Evolutionary conservation across 1,140 invertebrate species (phyloP).

Genomic region (Tribolium madens): DNA sequence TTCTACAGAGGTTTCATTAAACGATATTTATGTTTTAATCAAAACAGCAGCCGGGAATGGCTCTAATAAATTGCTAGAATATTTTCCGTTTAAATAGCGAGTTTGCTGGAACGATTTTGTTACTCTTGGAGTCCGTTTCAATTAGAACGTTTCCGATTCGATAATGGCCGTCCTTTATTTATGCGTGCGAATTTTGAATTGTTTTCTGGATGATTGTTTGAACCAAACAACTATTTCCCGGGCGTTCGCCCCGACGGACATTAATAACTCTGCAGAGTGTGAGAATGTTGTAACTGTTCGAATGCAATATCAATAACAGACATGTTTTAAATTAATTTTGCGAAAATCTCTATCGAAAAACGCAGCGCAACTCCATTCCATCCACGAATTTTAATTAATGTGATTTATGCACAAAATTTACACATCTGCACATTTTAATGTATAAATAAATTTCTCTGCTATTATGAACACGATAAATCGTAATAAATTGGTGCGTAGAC

Average conservation of each 20-base stretch:
- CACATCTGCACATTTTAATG: conserved; percentile 25
- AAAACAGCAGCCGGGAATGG: conserved; percentile 3
- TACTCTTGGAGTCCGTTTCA: background rate
- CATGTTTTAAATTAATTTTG: conserved; percentile 36
- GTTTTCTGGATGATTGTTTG: conserved; percentile 9
- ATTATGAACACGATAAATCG: conserved; percentile 39
- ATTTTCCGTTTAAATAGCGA: conserved; percentile 4
- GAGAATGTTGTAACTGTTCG: conserved; percentile 33
- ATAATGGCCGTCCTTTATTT: background rate
- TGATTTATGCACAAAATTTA: conserved; percentile 31
- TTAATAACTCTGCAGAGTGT: conserved; percentile 17
- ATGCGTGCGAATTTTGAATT: conserved; percentile 6
- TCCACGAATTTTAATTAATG: conserved; percentile 36
- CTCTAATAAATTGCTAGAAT: background rate
- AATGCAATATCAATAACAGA: conserved; percentile 28
- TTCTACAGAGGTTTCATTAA: conserved; percentile 1
- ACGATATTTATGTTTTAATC: conserved; percentile 5
- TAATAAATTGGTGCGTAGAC: conserved; percentile 37
- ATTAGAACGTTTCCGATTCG: conserved; percentile 15
- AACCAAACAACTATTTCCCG: conserved; percentile 26
- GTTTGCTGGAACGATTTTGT: background rate
- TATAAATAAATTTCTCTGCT: conserved; percentile 8
- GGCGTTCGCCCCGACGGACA: conserved; percentile 15
- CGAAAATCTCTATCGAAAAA: conserved; percentile 25
- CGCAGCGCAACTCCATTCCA: conserved; percentile 13